These are phyloP conservation scores for Idaea aversata DNA, from an alignment of 2,888 invertebrate genomes.

Conservation along the genomic window DNA sequence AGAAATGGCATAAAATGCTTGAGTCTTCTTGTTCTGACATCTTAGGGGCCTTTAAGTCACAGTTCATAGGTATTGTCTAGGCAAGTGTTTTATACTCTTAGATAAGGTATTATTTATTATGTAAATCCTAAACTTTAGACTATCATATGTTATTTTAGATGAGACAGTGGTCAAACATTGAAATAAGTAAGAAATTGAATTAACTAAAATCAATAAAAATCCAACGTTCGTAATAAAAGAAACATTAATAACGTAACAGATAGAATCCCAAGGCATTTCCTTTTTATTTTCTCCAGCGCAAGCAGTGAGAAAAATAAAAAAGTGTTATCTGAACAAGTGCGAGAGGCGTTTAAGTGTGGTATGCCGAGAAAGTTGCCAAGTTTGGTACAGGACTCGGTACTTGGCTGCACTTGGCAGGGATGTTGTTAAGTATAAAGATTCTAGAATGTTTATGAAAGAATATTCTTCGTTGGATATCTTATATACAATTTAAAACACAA, in stretches of 20 bases:
- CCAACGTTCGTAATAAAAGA: neutral
- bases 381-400: constrained; percentile 30
- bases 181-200: too few species aligned
- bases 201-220: too few species aligned
- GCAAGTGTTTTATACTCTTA: too few species aligned
- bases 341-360: constrained; percentile 46
- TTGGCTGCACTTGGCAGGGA: constrained; percentile 29
- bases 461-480: neutral
- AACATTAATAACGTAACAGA: neutral
- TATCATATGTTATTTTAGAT: too few species aligned
- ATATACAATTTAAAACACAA: neutral
- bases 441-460: neutral
- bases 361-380: constrained; percentile 31
- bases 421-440: neutral
- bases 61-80: too few species aligned
- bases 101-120: too few species aligned
- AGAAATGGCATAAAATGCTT: too few species aligned
- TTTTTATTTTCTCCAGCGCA: constrained; percentile 36
- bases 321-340: constrained; percentile 39
- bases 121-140: too few species aligned
- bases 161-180: too few species aligned
- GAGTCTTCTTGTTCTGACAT: too few species aligned
- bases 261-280: constrained; percentile 19
- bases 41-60: too few species aligned
- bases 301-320: constrained; percentile 27